Conservation (phyloP, 2,797 vertebrate species). For the Ceyx erithaca region DNA sequence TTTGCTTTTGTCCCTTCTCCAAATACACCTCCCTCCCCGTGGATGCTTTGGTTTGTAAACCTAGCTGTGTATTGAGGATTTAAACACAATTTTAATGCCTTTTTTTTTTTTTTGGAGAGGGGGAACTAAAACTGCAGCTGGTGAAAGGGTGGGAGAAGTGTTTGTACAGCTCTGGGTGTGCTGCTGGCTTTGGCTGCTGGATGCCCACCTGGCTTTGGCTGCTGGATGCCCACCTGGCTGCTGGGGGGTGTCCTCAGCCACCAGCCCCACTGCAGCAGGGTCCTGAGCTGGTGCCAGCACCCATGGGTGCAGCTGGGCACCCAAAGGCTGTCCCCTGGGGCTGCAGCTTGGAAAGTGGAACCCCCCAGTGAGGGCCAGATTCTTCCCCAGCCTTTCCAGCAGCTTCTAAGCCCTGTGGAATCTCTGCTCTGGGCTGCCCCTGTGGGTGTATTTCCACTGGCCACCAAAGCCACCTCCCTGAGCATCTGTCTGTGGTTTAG, state of each 20-base stretch:
- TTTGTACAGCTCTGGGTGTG: accelerated
- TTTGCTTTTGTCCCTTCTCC: background rate
- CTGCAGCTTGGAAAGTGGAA: constrained; percentile 2
- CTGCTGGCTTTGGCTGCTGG: background rate
- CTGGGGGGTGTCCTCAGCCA: background rate
- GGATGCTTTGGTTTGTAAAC: background rate
- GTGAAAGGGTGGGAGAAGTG: too few relatives aligned
- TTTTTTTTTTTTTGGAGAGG: background rate
- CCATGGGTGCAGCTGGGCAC: background rate
- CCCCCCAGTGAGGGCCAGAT: background rate
- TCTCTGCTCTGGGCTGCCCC: constrained; percentile 13
- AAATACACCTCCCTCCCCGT: background rate
- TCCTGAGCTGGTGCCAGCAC: background rate
- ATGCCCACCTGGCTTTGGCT: background rate
- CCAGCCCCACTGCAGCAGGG: background rate
- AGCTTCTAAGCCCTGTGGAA: constrained; percentile 21
- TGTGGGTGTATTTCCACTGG: constrained; percentile 44
- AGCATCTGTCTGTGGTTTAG: constrained; percentile 47
- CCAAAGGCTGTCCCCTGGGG: accelerated
- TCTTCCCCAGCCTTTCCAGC: background rate
- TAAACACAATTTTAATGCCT: accelerated
- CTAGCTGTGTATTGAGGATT: accelerated
- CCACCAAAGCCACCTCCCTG: constrained; percentile 41
- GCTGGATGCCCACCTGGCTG: background rate
- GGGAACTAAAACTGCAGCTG: accelerated